These are phyloP conservation scores for Plutella xylostella DNA, from an alignment of 2,888 invertebrate genomes.

Conservation along the genomic window DNA sequence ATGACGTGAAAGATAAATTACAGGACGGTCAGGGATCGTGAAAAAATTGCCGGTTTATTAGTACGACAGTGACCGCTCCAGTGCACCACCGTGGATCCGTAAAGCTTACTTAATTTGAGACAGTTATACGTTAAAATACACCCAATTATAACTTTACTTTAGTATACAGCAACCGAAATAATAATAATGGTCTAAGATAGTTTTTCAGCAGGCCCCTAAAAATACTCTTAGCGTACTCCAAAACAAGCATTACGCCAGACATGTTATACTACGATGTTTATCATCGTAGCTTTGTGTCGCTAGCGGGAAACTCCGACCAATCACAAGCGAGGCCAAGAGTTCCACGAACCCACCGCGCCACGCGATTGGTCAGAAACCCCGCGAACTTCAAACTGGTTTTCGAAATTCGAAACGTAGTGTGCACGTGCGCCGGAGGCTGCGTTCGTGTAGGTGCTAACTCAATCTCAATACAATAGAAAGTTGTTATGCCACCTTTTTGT, in stretches of 20 bases:
- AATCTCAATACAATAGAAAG: conserved; percentile 4
- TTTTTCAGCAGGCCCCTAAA: not conserved
- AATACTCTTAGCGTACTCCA: not conserved
- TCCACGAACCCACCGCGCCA: conserved; percentile 44
- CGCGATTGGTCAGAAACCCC: conserved; percentile 41
- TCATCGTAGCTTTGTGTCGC: conserved; percentile 6
- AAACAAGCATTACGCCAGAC: conserved; percentile 7
- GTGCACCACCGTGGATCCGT: conserved; percentile 27
- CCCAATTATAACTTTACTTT: not conserved
- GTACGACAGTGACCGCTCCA: conserved; percentile 24
- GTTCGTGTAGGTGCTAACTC: conserved; percentile 3
- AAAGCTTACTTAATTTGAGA: conserved; percentile 26
- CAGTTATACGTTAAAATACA: not conserved
- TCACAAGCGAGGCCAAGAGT: conserved; percentile 47
- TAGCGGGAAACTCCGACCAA: conserved; percentile 25
- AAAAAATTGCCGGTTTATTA: not conserved
- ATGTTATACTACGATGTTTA: conserved; percentile 6
- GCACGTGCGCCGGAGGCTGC: conserved; percentile 24
- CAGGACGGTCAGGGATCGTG: not conserved
- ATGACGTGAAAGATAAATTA: not conserved
- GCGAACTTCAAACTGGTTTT: conserved; percentile 44
- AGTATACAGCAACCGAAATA: not conserved
- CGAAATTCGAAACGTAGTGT: conserved; percentile 31
- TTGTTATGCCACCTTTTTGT: not conserved
- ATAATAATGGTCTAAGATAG: not conserved